Percentiles rank a stretch among this genome's conserved stretches.
Evolutionary conservation across 2,797 vertebrate genomes (phyloP).

Genomic region (Triplophysa bombifrons): DNA sequence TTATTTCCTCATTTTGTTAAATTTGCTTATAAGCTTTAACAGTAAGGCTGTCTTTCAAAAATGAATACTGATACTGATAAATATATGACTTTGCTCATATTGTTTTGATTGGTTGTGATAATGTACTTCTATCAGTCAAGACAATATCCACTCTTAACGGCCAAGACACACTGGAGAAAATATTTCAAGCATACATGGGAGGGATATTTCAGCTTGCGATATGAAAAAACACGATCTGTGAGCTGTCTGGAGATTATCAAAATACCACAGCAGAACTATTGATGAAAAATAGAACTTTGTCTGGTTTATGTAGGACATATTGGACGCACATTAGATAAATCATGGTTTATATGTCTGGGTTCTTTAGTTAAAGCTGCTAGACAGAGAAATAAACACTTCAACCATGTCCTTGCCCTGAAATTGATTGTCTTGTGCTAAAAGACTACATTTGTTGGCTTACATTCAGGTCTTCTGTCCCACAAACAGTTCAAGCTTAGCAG

Average conservation of each 20-base stretch:
- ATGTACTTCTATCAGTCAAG: slow-evolving; percentile 40
- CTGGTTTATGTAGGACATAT: slow-evolving; percentile 15
- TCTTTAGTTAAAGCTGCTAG: not conserved
- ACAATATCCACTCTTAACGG: slow-evolving; percentile 17
- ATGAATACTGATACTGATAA: slow-evolving; percentile 10
- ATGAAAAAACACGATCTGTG: slow-evolving; percentile 32
- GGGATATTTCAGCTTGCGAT: slow-evolving; percentile 4
- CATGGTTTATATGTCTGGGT: slow-evolving; percentile 16
- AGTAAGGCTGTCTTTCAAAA: not conserved
- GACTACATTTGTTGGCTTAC: slow-evolving; percentile 17
- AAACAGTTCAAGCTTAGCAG: slow-evolving; percentile 34
- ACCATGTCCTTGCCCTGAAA: slow-evolving; percentile 22
- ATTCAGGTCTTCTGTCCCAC: slow-evolving; percentile 16
- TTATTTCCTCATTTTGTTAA: too few species aligned
- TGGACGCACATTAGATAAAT: slow-evolving; percentile 14
- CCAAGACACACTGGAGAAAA: slow-evolving; percentile 49
- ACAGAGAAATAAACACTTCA: not conserved
- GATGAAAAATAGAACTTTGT: slow-evolving; percentile 35
- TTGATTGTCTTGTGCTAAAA: not conserved
- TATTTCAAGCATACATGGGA: slow-evolving; percentile 25
- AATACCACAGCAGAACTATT: slow-evolving; percentile 10
- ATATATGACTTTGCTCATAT: slow-evolving; percentile 16
- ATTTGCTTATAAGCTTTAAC: too few species aligned
- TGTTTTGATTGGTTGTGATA: slow-evolving; percentile 23
- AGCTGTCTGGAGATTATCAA: slow-evolving; percentile 48